Percentiles rank a stretch among this genome's conserved stretches.
Evolutionary conservation across 2,113 vertebrate species (phyloP).

Genomic region (Corydoras maculifer): DNA sequence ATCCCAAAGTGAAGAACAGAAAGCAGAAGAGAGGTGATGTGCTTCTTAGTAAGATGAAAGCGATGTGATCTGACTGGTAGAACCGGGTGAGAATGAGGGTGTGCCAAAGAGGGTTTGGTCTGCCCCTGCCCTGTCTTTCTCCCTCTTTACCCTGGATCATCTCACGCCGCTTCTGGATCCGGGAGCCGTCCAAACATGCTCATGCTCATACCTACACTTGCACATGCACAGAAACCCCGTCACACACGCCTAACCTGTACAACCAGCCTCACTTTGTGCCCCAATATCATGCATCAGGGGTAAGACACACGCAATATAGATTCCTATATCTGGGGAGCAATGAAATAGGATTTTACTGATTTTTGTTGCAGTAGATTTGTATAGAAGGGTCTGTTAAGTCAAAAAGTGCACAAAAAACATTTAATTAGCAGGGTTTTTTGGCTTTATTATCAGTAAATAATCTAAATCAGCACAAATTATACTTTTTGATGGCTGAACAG

Average conservation of each 20-base stretch:
- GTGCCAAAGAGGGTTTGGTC: constrained; percentile 33
- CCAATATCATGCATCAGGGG: constrained; percentile 20
- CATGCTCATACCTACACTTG: constrained; percentile 6
- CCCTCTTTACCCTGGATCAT: constrained; percentile 32
- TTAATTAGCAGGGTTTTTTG: no score
- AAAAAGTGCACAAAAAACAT: no score
- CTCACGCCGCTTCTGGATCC: constrained; percentile 38
- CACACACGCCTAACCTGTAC: constrained; percentile 38
- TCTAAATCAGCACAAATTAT: no score
- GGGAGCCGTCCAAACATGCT: constrained; percentile 41
- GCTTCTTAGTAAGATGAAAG: constrained; percentile 3
- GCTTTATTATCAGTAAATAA: no score
- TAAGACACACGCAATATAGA: background rate
- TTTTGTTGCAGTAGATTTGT: no score
- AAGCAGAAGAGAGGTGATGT: constrained; percentile 23
- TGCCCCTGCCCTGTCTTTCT: constrained; percentile 29
- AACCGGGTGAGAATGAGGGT: constrained; percentile 33
- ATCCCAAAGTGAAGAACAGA: constrained; percentile 2
- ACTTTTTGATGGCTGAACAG: no score
- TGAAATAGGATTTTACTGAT: no score
- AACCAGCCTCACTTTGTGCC: constrained; percentile 18
- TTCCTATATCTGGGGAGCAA: background rate
- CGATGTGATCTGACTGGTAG: constrained; percentile 41
- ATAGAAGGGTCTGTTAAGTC: no score
- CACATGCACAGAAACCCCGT: constrained; percentile 25